Base-by-base conservation (phyloP, 2,797 vertebrate genomes). In the Parotocinclus haroldoi region DNA sequence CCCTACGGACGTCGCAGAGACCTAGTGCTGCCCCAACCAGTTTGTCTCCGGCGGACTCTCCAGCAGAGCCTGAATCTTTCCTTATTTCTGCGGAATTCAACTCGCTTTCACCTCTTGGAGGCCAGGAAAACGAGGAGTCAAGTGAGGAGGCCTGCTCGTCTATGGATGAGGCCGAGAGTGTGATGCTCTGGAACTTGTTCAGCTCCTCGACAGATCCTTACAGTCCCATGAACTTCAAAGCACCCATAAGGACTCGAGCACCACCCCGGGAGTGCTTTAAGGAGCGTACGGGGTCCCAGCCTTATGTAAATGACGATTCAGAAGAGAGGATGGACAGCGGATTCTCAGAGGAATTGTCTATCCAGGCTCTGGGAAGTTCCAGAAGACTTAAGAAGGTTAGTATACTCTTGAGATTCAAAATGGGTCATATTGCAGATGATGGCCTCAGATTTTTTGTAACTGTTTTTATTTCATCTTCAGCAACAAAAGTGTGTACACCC, bases 211-310 rank as follows among this genome's bases (percentile, higher is more conserved):
- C 88, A 0, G 96, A 98, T 76, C 95, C 95, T 0, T 98, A 96
- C 67, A 95, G 92, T 72, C 94, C 88, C 46, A 74, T 95, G 0
- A 94, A 95, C 72, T 98, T 98, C 77, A 93, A 89, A 82, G 95
- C 91, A 36, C 78, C 91, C 0, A 9, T 88, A 48, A 81, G 85
- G 78, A 90, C 85, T 72, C 63, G 0, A 60, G 59, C 16, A 42
- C 16, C 71, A 0, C 0, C 1, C 0, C 63, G 56, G 60, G 0
- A 36, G 6, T 50, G 68, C 36, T 50, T 50, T 14, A 71, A 57
- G 40, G 62, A 46, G 46, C 53, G 10, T n/a, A n/a, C 51, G 1
- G 69, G 74, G 13, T 64, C 76, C 0, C 77, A 84, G 0, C 12
- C 60, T 62, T 84, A 82, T 75, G 78, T 59, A 36, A 81, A 37